Evolutionary conservation across 2,888 invertebrate genomes (phyloP).

Genomic region (Hydroisotoma schaefferi): DNA sequence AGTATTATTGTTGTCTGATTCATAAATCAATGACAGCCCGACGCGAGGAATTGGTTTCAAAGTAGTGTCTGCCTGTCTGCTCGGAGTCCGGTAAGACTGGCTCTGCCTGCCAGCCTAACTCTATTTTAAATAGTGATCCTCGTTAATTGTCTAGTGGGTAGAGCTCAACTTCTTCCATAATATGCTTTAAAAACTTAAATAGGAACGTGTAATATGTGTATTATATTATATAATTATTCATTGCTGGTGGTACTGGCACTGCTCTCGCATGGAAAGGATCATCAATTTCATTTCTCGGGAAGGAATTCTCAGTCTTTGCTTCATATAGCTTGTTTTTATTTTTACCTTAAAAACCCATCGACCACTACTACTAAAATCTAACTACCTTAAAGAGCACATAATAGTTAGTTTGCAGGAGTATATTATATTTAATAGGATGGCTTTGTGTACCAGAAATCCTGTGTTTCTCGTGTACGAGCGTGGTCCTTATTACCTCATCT

Average conservation of each 20-base stretch:
- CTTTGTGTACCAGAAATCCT: too few relatives aligned
- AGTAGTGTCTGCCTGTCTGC: constrained; percentile 16
- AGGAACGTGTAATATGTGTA: too few relatives aligned
- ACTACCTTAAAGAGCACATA: too few relatives aligned
- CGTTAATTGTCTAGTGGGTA: constrained; percentile 36
- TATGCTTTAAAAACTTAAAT: constrained; percentile 1
- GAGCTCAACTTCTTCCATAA: constrained; percentile 19
- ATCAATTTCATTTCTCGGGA: background rate
- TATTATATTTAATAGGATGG: too few relatives aligned
- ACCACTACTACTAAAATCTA: too few relatives aligned
- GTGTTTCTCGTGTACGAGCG: too few relatives aligned
- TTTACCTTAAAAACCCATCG: too few relatives aligned
- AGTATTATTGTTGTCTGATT: constrained; percentile 25
- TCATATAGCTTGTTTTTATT: too few relatives aligned
- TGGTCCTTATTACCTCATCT: too few relatives aligned
- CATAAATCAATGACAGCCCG: constrained; percentile 39
- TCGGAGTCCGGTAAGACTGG: background rate
- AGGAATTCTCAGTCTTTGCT: constrained; percentile 3
- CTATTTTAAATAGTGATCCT: constrained; percentile 10
- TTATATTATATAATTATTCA: background rate
- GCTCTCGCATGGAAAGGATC: background rate
- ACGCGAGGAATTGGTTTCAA: constrained; percentile 33
- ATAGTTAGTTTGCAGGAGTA: too few relatives aligned
- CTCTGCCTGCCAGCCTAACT: background rate
- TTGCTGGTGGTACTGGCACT: too few relatives aligned